Conservation (phyloP, 2,888 invertebrate genomes). For the Nebria brevicollis region DNA sequence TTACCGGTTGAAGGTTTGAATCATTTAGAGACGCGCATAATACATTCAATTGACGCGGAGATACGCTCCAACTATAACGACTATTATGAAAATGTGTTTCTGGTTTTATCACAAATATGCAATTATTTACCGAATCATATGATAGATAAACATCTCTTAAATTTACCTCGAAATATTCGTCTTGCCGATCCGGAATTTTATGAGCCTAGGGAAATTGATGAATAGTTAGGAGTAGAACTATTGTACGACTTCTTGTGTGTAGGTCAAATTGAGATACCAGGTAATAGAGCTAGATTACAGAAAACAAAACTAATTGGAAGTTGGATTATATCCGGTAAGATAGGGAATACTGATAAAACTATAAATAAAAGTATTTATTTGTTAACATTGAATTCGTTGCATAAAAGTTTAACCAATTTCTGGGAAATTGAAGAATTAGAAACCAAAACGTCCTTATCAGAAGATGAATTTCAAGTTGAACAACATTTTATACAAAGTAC, state of each 20-base stretch:
- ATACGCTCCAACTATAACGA: not conserved
- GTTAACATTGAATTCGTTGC: constrained; percentile 1
- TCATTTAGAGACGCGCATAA: not conserved
- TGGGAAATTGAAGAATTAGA: constrained; percentile 16
- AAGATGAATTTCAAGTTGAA: not conserved
- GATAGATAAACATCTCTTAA: not conserved
- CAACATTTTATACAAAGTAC: not conserved
- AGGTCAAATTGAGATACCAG: not conserved
- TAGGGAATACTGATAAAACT: not conserved
- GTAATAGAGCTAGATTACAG: constrained; percentile 6
- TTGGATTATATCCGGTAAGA: constrained; percentile 16
- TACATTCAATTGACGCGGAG: not conserved
- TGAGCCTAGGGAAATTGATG: not conserved
- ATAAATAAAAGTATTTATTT: not conserved
- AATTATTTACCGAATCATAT: not conserved
- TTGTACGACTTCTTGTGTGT: constrained; percentile 2
- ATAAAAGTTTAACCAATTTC: not conserved
- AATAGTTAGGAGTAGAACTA: not conserved
- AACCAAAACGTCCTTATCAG: not conserved
- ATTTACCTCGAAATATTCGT: not conserved
- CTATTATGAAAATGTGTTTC: not conserved
- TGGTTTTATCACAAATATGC: not conserved
- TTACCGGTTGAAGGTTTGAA: not conserved
- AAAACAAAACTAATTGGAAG: constrained; percentile 27
- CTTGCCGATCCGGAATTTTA: not conserved